Percentiles rank a stretch among this genome's conserved stretches.
phyloP scores from a whole-genome alignment of 2,797 vertebrate genomes.

The Morus bassanus region DNA sequence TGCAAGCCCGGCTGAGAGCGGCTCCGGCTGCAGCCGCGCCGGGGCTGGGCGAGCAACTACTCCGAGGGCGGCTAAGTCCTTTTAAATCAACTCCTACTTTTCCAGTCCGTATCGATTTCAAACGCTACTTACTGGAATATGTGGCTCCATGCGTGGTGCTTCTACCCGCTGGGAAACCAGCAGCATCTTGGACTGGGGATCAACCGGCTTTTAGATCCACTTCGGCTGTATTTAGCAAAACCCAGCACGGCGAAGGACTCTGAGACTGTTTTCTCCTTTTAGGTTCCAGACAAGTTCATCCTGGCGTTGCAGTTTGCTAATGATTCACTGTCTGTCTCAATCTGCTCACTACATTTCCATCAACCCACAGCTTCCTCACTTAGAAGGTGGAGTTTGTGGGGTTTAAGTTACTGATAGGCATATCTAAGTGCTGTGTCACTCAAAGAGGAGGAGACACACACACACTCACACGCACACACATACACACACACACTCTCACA shows the following conservation, averaged over 20 bases:
- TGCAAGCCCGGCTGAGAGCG: neutral
- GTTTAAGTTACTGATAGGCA: conserved; percentile 84
- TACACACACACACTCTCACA: conserved; percentile 36
- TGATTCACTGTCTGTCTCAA: conserved; percentile 82
- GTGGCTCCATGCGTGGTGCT: conserved; percentile 84
- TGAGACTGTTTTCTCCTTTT: conserved; percentile 69
- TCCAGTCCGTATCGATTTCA: neutral
- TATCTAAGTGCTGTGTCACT: conserved; percentile 81
- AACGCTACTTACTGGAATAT: conserved; percentile 74
- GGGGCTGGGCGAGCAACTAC: neutral
- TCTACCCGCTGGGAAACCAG: conserved; percentile 85
- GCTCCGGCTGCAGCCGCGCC: neutral
- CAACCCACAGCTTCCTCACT: conserved; percentile 82
- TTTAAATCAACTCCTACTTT: conserved; percentile 9
- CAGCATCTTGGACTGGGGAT: conserved; percentile 79
- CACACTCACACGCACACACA: conserved; percentile 22
- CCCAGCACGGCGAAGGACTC: conserved; percentile 63
- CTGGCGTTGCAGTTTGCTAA: conserved; percentile 76
- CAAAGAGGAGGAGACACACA: conserved; percentile 81
- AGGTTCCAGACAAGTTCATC: conserved; percentile 84
- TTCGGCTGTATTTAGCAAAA: conserved; percentile 74
- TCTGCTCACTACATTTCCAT: conserved; percentile 81
- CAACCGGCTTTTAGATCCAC: conserved; percentile 80
- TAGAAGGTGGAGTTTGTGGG: conserved; percentile 82
- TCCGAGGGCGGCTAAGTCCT: neutral